phyloP scores from a whole-genome alignment of 2,797 vertebrate species.

The Catamblyrhynchus diadema region DNA sequence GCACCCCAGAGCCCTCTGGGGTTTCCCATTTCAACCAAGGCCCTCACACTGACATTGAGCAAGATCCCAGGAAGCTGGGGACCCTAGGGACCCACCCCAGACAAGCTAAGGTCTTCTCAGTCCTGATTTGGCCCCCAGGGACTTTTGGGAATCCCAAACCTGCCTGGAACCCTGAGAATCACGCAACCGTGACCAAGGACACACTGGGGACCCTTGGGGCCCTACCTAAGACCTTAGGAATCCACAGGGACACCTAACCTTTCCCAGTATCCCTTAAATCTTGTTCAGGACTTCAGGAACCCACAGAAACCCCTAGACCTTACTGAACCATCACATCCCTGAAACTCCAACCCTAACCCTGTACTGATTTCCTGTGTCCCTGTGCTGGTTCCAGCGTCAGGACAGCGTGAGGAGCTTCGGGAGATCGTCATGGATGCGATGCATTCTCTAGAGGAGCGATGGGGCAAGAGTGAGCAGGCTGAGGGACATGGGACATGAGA shows the following conservation, averaged over 20 bases:
- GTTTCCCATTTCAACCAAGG: not conserved
- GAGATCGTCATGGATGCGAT: not conserved
- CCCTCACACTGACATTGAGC: not conserved
- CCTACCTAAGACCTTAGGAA: not conserved
- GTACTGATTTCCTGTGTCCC: not conserved
- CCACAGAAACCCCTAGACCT: not conserved
- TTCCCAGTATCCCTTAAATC: not conserved
- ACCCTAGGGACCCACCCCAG: not conserved
- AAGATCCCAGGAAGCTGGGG: fast-evolving
- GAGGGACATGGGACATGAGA: not conserved
- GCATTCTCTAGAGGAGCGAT: not conserved
- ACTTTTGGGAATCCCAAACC: not conserved
- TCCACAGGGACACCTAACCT: not conserved
- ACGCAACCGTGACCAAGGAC: fast-evolving
- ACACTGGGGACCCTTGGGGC: not conserved
- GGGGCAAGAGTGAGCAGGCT: not conserved
- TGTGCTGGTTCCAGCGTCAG: not conserved
- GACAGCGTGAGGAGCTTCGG: not conserved
- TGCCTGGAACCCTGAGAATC: not conserved
- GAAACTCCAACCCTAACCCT: not conserved
- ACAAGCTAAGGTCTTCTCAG: not conserved
- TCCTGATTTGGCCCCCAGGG: not conserved
- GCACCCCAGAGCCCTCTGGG: not conserved
- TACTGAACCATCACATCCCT: not conserved
- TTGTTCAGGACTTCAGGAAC: not conserved